Conservation (phyloP, 2,797 vertebrate species). For the Lophius americanus region DNA sequence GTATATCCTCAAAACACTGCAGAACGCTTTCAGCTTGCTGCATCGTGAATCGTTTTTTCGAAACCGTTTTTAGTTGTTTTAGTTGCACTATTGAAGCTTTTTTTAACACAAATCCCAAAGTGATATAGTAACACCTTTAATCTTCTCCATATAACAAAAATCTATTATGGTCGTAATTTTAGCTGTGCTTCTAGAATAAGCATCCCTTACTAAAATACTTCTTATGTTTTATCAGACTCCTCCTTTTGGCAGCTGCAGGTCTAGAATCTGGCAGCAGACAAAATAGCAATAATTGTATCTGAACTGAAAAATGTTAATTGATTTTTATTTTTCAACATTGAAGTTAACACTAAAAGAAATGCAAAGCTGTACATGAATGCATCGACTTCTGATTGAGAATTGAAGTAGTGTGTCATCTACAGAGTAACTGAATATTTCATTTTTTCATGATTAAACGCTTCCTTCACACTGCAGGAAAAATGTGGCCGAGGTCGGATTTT, state of each 20-base stretch:
- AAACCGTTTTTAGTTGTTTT: no score
- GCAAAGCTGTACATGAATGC: background rate
- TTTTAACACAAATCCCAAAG: no score
- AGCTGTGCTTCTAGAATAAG: constrained; percentile 8
- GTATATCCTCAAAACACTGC: no score
- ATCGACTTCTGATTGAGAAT: background rate
- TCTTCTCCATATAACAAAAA: constrained; percentile 19
- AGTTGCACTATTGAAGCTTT: no score
- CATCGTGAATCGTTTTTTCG: no score
- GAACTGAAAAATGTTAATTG: background rate
- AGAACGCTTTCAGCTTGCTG: no score
- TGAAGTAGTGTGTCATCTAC: background rate
- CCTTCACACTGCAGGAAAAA: no score
- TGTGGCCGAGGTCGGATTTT: no score
- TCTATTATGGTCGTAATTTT: constrained; percentile 30
- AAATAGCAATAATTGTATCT: background rate
- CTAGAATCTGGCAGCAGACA: background rate
- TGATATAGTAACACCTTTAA: constrained; percentile 27
- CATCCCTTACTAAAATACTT: background rate
- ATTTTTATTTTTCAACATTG: background rate
- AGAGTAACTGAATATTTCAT: background rate
- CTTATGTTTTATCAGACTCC: background rate
- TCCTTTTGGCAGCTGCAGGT: background rate
- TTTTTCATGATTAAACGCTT: background rate
- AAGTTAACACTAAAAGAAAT: background rate